phyloP scores from a whole-genome alignment of 2,113 vertebrate species.

The Todiramphus saurophagus region DNA sequence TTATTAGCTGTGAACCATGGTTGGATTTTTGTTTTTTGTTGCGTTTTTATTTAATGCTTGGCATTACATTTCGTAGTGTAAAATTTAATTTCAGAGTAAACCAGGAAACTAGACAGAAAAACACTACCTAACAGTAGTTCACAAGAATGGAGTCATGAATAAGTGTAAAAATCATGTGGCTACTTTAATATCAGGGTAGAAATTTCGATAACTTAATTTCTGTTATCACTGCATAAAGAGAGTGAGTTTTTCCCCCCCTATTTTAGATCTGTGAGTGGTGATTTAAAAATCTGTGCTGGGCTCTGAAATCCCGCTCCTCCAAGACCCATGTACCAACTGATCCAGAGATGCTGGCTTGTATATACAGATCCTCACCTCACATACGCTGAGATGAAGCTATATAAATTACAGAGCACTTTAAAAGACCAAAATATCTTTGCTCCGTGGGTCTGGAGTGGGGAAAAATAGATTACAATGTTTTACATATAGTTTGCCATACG shows the following conservation, averaged over 20 bases:
- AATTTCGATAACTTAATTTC: background rate
- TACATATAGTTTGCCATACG: background rate
- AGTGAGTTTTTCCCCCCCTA: background rate
- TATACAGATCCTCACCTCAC: background rate
- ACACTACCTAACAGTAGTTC: background rate
- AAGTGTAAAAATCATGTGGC: background rate
- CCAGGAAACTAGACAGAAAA: background rate
- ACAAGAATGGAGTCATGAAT: rapidly evolving
- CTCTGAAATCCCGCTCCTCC: background rate
- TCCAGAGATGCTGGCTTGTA: background rate
- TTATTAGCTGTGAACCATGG: background rate
- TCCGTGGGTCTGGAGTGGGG: background rate
- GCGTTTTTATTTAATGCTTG: background rate
- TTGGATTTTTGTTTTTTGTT: background rate
- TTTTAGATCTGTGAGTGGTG: background rate
- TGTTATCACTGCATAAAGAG: background rate
- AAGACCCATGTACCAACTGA: background rate
- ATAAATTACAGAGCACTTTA: background rate
- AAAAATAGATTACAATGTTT: background rate
- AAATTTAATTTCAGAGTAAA: background rate
- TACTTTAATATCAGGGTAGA: background rate
- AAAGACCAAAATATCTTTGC: background rate
- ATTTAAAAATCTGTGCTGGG: background rate
- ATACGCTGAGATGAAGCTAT: background rate
- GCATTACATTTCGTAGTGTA: background rate